Evolutionary conservation across 92 coral and sea anemone genomes (phyloP), one percentile per base, ranked within the genome.

Genomic region (Phenganax marumi): DNA sequence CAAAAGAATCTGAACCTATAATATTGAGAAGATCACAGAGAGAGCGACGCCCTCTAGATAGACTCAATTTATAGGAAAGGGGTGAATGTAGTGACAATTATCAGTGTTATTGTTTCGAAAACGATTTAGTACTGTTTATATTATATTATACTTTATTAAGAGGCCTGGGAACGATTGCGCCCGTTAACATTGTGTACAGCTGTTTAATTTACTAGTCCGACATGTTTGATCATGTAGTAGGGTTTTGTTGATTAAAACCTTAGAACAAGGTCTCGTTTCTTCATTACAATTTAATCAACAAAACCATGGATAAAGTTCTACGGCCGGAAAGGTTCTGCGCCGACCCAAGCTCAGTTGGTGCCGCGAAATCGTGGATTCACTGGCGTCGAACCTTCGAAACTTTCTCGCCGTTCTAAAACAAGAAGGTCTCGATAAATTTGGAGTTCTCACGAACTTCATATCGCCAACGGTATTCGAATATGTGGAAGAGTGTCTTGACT

Each of bases 21-120:
- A 13, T 60, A 50, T 12, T 80, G 75, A 43, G 84, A 54, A 73
- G 84, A 46, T 80, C 84, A 46, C 53, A 13, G 84, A 73, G 75
- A 10, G 53, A 16, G 12, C 75, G 84, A 62, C 84, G 84, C 75
- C 75, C 75, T 19, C 73, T 80, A 33, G 84, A 80, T 80, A 63
- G 84, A 48, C 61, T 80, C 61, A 80, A 80, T 63, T 58, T 64
- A 57, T 80, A 79, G n/a, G 73, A 49, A 60, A 79, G 73, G 73
- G 73, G 83, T 79, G 83, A 79, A 79, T 79, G 83, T 79, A 11
- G 63, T 75, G 75, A 69, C 48, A 18, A 33, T 33, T 33, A 33
- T 33, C 43, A 33, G 43, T 33, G 43, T 33, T 33, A 33, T 33
- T 33, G 43, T 33, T 33, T 33, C 43, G 43, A 33, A 33, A 33